phyloP scores from a whole-genome alignment of 92 coral and sea anemone genomes.

The Pocillopora meandrina region DNA sequence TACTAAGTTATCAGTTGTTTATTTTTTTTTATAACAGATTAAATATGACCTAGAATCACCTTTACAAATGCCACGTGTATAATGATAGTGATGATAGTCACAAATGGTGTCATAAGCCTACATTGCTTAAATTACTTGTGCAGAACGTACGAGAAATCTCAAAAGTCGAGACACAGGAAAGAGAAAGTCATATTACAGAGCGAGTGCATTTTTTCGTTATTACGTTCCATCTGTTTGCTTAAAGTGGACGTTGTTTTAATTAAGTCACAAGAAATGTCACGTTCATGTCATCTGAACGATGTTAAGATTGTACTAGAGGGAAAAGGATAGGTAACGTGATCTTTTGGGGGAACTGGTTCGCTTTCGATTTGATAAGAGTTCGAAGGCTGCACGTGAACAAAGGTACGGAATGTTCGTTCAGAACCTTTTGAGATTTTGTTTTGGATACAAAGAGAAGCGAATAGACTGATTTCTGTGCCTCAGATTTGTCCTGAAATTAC shows the following conservation, averaged over 20 bases:
- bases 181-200: too few relatives aligned
- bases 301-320: conserved; percentile 23
- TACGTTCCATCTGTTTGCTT: background rate
- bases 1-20: too few relatives aligned
- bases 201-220: too few relatives aligned
- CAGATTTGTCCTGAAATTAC: conserved; percentile 9
- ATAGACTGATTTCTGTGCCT: background rate
- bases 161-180: too few relatives aligned
- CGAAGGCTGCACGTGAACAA: background rate
- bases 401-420: conserved; percentile 22
- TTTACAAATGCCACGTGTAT: too few relatives aligned
- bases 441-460: background rate
- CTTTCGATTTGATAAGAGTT: conserved; percentile 24
- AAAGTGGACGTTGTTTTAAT: conserved; percentile 4
- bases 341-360: background rate
- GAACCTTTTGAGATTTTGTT: background rate
- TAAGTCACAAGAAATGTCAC: background rate
- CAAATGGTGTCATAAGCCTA: too few relatives aligned
- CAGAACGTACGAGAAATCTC: too few relatives aligned
- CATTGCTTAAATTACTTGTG: too few relatives aligned
- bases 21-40: too few relatives aligned
- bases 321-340: conserved; percentile 22
- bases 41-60: too few relatives aligned
- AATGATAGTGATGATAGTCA: too few relatives aligned
- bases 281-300: conserved; percentile 16